A percentile compares a stretch with the other conserved stretches of the same genome.
Conservation (phyloP, 1,140 invertebrate genomes). For the Drosophila equinoxialis region DNA sequence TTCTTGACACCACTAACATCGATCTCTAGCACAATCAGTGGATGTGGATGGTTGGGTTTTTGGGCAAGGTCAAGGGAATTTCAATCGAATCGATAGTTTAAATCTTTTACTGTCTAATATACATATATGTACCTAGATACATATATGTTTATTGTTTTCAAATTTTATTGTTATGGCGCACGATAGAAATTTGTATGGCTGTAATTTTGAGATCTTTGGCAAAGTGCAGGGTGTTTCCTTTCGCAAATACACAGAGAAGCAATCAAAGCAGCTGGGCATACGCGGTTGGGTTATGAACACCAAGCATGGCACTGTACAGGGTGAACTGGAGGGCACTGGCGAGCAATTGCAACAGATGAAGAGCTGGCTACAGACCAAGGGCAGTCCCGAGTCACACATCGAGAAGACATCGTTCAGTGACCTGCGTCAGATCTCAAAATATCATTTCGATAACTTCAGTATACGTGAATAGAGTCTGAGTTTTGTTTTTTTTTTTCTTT, state of each 20-base stretch:
- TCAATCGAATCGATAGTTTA: too few relatives aligned
- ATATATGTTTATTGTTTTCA: too few relatives aligned
- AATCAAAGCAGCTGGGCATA: slow-evolving; percentile 84
- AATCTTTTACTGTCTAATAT: too few relatives aligned
- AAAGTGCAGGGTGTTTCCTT: slow-evolving; percentile 85
- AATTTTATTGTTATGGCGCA: neutral
- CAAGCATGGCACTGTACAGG: slow-evolving; percentile 85
- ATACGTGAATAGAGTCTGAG: neutral
- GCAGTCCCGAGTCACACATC: slow-evolving; percentile 86
- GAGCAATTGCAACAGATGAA: slow-evolving; percentile 85
- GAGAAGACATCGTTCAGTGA: slow-evolving; percentile 84
- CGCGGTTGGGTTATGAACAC: slow-evolving; percentile 88
- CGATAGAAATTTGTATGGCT: slow-evolving; percentile 16
- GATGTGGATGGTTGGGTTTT: too few relatives aligned
- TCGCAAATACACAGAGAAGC: slow-evolving; percentile 85
- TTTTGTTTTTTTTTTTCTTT: too few relatives aligned
- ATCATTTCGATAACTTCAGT: slow-evolving; percentile 4
- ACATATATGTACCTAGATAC: too few relatives aligned
- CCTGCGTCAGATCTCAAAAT: slow-evolving; percentile 20
- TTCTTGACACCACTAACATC: neutral
- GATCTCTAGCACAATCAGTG: too few relatives aligned
- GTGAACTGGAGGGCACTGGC: slow-evolving; percentile 85
- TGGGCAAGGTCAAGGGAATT: too few relatives aligned
- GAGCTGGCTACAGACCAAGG: slow-evolving; percentile 85
- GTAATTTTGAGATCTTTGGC: slow-evolving; percentile 84